Evolutionary conservation across 2,113 vertebrate species (phyloP).

Genomic region (Dromiciops gliroides): DNA sequence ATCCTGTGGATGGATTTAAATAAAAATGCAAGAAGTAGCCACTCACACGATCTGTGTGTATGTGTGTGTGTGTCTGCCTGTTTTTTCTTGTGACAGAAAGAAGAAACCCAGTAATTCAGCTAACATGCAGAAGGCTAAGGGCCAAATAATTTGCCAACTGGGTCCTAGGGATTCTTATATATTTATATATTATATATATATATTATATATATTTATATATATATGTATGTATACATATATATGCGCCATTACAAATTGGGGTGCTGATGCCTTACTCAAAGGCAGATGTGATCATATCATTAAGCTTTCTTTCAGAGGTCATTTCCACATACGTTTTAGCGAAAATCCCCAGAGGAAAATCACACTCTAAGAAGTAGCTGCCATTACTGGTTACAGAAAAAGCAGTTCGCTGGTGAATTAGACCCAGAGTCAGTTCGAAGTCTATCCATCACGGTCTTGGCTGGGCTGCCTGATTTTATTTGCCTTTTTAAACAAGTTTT

Average conservation of each 20-base stretch:
- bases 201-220: no score
- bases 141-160: not conserved
- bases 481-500: rapidly evolving
- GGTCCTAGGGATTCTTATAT: not conserved
- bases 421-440: constrained; percentile 38
- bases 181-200: no score
- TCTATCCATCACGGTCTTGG: not conserved
- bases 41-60: not conserved
- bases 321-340: not conserved
- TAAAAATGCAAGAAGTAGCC: not conserved
- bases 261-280: not conserved
- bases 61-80: not conserved
- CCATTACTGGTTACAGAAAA: not conserved
- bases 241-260: not conserved
- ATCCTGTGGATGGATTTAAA: not conserved
- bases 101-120: not conserved
- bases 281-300: not conserved
- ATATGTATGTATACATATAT: no score
- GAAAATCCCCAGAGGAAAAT: rapidly evolving
- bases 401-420: not conserved
- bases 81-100: not conserved
- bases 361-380: not conserved
- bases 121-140: not conserved
- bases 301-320: not conserved
- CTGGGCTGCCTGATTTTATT: not conserved